Conservation (phyloP, 2,888 invertebrate species). For the Lysandra bellargus region DNA sequence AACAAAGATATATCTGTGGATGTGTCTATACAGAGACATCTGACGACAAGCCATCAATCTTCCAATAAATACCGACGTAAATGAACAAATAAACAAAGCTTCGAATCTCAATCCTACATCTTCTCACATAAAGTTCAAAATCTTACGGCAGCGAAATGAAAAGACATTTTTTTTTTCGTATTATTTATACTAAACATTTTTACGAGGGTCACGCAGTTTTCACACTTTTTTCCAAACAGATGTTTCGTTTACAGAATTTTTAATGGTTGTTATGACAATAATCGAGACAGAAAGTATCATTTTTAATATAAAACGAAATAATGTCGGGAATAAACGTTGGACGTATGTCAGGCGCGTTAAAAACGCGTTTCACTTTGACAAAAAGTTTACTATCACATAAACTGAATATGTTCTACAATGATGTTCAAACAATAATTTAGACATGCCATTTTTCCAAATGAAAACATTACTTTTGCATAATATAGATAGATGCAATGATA, state of each 20-base stretch:
- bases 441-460: background rate
- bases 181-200: conserved; percentile 68
- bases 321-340: conserved; percentile 48
- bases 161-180: conserved; percentile 43
- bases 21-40: conserved; percentile 69
- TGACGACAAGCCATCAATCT: conserved; percentile 75
- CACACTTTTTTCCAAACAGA: conserved; percentile 66
- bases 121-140: conserved; percentile 41
- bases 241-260: conserved; percentile 57
- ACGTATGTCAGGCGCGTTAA: conserved; percentile 56
- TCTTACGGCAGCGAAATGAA: conserved; percentile 42
- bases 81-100: conserved; percentile 40
- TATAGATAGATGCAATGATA: too few relatives aligned
- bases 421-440: background rate
- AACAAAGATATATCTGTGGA: conserved; percentile 72
- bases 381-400: conserved; percentile 72
- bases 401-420: conserved; percentile 48
- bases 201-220: conserved; percentile 66
- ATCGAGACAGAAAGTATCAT: conserved; percentile 65
- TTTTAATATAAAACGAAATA: conserved; percentile 57
- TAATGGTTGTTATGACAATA: conserved; percentile 70
- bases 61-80: conserved; percentile 69
- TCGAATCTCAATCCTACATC: background rate
- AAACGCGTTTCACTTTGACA: conserved; percentile 70
- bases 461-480: too few relatives aligned